Evolutionary conservation across 2,888 invertebrate genomes (phyloP), one percentile per base, ranked within the genome.

Genomic region (Sipha maydis): DNA sequence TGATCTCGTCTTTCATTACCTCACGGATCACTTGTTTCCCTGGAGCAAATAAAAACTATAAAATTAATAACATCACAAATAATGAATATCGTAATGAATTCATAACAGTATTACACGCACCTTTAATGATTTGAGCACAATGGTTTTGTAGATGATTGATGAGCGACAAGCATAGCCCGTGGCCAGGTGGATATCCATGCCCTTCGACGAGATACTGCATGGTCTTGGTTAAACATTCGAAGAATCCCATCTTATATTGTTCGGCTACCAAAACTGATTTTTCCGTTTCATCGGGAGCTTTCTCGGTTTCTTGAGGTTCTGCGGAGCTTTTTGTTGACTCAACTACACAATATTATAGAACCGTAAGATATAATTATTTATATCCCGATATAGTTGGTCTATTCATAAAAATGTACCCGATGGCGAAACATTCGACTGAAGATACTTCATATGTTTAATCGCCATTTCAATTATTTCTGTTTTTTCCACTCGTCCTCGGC

Each of bases 401-500:
- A 4, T 71, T 71, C 28, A 71, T 19, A 8, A 82, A 69, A 28
- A 17, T 31, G 28, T 82, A 82, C 88, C 82, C 2, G 80, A 75
- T 5, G 80, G n/a, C 19, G 71, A 38, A 19, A 71, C 85, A 54
- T 79, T 54, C 14, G 88, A 86, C 90, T 98, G 97, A 90, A 99
- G 93, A 92, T 96, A 96, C 92, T 97, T 97, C 93, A 99, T 95
- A 91, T 98, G 98, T 89, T 97, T 95, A 90, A 98, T 98, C 75
- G 98, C 98, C 98, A 98, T 98, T 93, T 99, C 98, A 89, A 99
- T 98, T 90, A 99, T 98, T 93, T 99, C 98, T 0, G 98, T 98
- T 93, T 99, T 99, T 92, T 99, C 99, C 82, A 99, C 97, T 75
- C 99, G 94, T 28, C 98, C 98, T 86, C 98, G 95, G 14, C 98